phyloP scores from a whole-genome alignment of 2,113 vertebrate species.

The human (Homo sapiens) region DNA sequence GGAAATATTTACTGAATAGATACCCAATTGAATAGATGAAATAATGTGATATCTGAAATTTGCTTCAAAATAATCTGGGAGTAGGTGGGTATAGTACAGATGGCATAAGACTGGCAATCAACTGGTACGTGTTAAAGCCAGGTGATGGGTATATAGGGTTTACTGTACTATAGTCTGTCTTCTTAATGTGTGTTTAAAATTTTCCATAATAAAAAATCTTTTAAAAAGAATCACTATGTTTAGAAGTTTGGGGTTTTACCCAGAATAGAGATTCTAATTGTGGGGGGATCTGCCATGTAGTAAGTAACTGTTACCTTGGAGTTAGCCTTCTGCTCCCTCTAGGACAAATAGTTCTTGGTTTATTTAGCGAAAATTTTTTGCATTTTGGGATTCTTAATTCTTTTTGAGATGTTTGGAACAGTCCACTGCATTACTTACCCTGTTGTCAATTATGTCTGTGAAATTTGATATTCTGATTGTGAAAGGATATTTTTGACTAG shows the following conservation, averaged over 20 bases:
- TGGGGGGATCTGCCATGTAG: neutral
- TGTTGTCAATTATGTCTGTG: neutral
- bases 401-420: conserved; percentile 13
- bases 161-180: neutral
- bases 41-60: neutral
- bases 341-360: neutral
- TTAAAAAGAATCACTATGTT: neutral
- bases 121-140: neutral
- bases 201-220: neutral
- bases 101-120: neutral
- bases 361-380: neutral
- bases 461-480: conserved; percentile 23
- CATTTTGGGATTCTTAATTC: neutral
- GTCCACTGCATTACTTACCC: neutral
- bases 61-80: neutral
- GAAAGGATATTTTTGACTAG: conserved; percentile 31
- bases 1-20: neutral
- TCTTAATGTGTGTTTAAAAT: neutral
- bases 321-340: neutral
- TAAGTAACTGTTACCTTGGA: neutral
- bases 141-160: neutral
- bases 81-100: neutral
- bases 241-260: neutral
- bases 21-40: neutral
- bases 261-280: neutral